phyloP scores from a whole-genome alignment of 2,113 vertebrate species.

The Struthio camelus region DNA sequence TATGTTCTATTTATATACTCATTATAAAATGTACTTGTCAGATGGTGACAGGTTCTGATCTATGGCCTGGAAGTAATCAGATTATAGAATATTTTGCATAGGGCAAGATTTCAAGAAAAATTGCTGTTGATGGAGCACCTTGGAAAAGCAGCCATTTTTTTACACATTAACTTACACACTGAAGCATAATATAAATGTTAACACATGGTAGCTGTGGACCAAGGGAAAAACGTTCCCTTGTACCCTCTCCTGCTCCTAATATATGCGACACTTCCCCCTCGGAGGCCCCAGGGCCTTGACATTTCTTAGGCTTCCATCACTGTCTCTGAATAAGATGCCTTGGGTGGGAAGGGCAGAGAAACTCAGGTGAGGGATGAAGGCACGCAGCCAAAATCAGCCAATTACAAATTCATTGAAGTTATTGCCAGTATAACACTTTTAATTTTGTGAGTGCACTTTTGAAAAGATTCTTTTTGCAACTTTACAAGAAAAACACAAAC shows the following conservation, averaged over 20 bases:
- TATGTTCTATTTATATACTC: neutral
- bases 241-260: neutral
- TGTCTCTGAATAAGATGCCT: neutral
- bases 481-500: neutral
- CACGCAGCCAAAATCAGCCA: neutral
- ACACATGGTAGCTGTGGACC: neutral
- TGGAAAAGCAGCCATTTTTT: conserved; percentile 14
- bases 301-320: neutral
- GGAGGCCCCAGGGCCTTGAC: too few relatives aligned
- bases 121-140: conserved; percentile 10
- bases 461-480: neutral
- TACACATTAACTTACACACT: conserved; percentile 1
- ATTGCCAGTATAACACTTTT: neutral
- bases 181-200: conserved; percentile 22
- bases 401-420: neutral
- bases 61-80: conserved; percentile 6
- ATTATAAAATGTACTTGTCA: neutral
- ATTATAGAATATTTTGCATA: neutral
- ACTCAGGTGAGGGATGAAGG: neutral
- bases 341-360: neutral
- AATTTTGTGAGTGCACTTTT: neutral
- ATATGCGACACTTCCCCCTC: neutral
- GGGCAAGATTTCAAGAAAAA: neutral
- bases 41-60: neutral
- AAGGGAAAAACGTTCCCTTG: neutral